Evolutionary conservation across 2,797 vertebrate species (phyloP).

Genomic region (Podargus strigoides): DNA sequence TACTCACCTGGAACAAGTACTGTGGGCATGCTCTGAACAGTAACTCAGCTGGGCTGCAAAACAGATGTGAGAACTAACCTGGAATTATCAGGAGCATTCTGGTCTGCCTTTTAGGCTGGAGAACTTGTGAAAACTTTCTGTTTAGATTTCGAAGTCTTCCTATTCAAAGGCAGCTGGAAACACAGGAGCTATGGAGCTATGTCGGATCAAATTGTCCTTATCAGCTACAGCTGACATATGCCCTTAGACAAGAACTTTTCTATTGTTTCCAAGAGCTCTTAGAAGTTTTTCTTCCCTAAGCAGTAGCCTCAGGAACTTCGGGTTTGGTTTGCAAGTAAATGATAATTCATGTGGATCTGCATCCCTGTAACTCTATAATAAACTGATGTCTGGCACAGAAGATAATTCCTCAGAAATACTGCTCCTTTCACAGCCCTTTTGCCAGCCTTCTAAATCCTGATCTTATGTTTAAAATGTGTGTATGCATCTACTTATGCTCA

Average conservation of each 20-base stretch:
- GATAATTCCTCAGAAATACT: background rate
- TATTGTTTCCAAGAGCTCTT: background rate
- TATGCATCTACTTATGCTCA: background rate
- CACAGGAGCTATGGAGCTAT: background rate
- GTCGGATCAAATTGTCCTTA: background rate
- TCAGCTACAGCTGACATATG: background rate
- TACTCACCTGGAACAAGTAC: background rate
- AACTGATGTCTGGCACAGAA: background rate
- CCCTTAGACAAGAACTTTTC: background rate
- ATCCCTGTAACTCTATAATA: background rate
- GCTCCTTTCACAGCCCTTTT: background rate
- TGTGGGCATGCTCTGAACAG: background rate
- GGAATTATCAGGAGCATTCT: background rate
- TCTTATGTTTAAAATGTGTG: background rate
- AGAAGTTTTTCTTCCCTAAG: background rate
- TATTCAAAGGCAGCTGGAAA: background rate
- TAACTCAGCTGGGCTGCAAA: background rate
- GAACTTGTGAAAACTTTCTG: background rate
- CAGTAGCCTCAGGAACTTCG: background rate
- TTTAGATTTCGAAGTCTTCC: background rate
- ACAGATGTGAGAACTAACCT: background rate
- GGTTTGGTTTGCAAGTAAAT: background rate
- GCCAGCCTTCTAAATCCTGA: background rate
- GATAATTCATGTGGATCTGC: background rate
- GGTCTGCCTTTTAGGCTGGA: background rate